Base-by-base conservation (phyloP, 2,888 invertebrate genomes). In the Lumbricus terrestris region DNA sequence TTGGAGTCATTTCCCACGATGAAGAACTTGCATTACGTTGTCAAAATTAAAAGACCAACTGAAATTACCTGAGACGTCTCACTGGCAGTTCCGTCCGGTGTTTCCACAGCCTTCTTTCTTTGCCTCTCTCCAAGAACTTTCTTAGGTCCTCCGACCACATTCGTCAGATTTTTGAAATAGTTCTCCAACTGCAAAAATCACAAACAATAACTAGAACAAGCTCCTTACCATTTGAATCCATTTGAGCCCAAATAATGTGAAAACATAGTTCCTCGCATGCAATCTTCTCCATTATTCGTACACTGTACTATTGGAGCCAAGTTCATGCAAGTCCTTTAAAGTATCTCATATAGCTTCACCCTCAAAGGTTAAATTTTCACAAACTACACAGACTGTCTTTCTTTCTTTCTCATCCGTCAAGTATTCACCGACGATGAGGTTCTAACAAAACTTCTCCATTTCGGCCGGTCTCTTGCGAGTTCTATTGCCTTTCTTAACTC, bases 101-200 rank as follows among this genome's bases (percentile, higher is more conserved):
- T 35, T 6, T 85, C 85, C 20, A 37, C n/a, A 37, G 37, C 37
- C n/a, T 85, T 85, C 85, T 35, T 85, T 34, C 85, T 85, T 11
- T 85, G 85, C n/a, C 85, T 85, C 37, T 85, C 85, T 35, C 34
- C 85, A 35, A 85, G 85, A 34, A 85, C 85, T 35, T 37, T 85
- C 83, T 82, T 54, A 34, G 33, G 42, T 35, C 89, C 89, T 34
- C 82, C 54, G 54, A 37, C 89, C 29, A 35, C 34, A 85, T 90
- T 90, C 83, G 98, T 98, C 95, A 98, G 96, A 95, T 97, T 97
- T 96, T 97, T 97, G 96, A 98, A 98, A 96, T 98, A 98, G 95
- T 98, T 97, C 96, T 98, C 98, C 91, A 95, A 92, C 95, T 95
- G 93, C 83, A 94, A 94, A 2, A 88, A 29, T 35, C 20, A 88